Evolutionary conservation across 2,888 invertebrate genomes (phyloP), one percentile per base, ranked within the genome.

Genomic region (Schrankia costaestrigalis): DNA sequence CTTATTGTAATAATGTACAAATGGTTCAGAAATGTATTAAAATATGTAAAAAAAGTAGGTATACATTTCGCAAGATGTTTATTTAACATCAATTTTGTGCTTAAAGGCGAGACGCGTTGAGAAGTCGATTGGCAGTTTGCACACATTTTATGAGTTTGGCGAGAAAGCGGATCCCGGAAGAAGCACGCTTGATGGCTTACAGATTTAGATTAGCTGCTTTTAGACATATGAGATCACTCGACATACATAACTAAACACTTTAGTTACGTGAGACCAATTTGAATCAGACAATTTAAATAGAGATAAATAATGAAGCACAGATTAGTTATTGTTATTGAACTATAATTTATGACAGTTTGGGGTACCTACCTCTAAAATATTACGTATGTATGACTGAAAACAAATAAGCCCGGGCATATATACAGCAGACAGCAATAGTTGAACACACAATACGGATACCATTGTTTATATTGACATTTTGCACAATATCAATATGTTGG

Each of bases 171-270:
- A 71, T 74, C 75, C 76, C 78, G 79, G 81, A 81, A 81, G 75
- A 69, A 66, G 64, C 66, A 65, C 66, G 59, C 44, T 57, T 63
- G 67, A 75, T 71, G 63, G 68, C 66, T 68, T 74, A 81, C 81
- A 63, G 71, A 83, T 81, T 82, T 82, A 84, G 80, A 74, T 62
- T 54, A 53, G 72, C 78, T 80, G 78, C 78, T 79, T 84, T 82
- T 82, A 79, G 78, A 77, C 56, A 68, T 78, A 78, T 83, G 80
- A 82, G 77, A 79, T 84, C 82, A 84, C 61, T 71, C 61, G 62
- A 58, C 71, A 71, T 68, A 78, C 76, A 75, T 58, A 53, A 49
- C 47, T 64, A 56, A 44, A 45, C 6, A 23, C 5, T 11, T 48
- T 41, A 40, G 52, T 47, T 54, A 55, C 50, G 45, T 49, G n/a